Conservation (phyloP, 2,888 invertebrate species). For the Papilio protenor region DNA sequence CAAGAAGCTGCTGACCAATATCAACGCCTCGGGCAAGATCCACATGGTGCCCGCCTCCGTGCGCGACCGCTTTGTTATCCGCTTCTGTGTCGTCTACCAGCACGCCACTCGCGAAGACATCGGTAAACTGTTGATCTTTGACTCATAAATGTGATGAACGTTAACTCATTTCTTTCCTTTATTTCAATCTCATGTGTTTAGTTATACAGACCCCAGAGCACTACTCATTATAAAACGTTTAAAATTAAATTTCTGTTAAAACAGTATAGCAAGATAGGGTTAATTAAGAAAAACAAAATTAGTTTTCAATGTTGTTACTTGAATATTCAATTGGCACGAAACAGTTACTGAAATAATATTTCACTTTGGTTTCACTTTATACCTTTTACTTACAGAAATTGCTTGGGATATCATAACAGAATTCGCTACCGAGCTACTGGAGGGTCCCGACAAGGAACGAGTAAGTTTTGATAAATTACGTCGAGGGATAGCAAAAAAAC, state of each 20-base stretch:
- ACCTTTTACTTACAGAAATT: conserved; percentile 82
- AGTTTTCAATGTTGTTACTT: not conserved
- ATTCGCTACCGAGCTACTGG: conserved; percentile 91
- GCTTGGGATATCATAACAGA: conserved; percentile 94
- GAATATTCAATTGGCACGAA: not conserved
- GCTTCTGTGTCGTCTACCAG: conserved; percentile 97
- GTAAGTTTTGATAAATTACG: conserved; percentile 64
- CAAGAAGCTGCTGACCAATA: conserved; percentile 94
- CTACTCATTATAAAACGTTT: not conserved
- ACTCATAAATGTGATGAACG: not conserved
- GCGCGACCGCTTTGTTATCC: conserved; percentile 94
- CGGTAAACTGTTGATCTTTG: conserved; percentile 73
- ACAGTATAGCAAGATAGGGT: conserved; percentile 15
- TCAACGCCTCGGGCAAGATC: conserved; percentile 97
- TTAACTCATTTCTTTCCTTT: not conserved
- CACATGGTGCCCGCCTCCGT: conserved; percentile 98
- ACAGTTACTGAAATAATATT: conserved; percentile 11
- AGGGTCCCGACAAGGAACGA: conserved; percentile 86
- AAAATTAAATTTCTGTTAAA: conserved; percentile 5
- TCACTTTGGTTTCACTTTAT: not conserved
- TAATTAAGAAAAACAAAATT: conserved; percentile 4
- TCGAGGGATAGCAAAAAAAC: not conserved
- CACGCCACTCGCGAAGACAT: conserved; percentile 94
- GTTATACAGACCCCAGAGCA: not conserved
- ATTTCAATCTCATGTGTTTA: not conserved